These are phyloP conservation scores for Hippoglossus hippoglossus DNA, from an alignment of 2,797 vertebrate species.

Conservation along the genomic window DNA sequence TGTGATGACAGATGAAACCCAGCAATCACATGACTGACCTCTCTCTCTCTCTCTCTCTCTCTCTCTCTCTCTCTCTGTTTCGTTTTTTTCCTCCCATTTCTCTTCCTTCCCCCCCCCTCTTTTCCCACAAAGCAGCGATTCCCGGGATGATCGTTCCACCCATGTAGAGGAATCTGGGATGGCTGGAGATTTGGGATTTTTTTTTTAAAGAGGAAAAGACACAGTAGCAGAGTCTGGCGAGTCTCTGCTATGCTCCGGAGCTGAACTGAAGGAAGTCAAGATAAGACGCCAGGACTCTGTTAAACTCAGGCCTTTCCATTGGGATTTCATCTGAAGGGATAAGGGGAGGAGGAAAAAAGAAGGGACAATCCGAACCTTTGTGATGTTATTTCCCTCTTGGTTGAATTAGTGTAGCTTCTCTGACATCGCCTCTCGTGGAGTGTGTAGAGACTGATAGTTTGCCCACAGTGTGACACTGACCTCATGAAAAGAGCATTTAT, in stretches of 20 bases:
- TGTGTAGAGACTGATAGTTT: slow-evolving; percentile 75
- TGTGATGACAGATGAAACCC: slow-evolving; percentile 84
- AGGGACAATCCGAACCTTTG: slow-evolving; percentile 71
- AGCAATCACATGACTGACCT: slow-evolving; percentile 82
- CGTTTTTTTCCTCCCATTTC: slow-evolving; percentile 4
- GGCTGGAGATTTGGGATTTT: slow-evolving; percentile 73
- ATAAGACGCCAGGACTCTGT: slow-evolving; percentile 76
- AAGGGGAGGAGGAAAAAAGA: slow-evolving; percentile 57
- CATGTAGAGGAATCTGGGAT: slow-evolving; percentile 91
- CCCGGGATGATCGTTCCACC: slow-evolving; percentile 98
- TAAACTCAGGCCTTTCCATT: slow-evolving; percentile 97
- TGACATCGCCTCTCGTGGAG: slow-evolving; percentile 70
- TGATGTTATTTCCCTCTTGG: slow-evolving; percentile 76
- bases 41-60: slow-evolving; percentile 47
- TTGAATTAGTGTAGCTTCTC: slow-evolving; percentile 81
- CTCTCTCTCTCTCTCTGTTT: slow-evolving; percentile 33
- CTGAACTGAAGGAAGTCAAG: slow-evolving; percentile 81
- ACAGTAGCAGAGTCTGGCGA: slow-evolving; percentile 69
- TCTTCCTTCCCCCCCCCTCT: slow-evolving; percentile 54
- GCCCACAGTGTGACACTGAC: slow-evolving; percentile 80
- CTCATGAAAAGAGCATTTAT: slow-evolving; percentile 82
- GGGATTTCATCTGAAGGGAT: slow-evolving; percentile 90
- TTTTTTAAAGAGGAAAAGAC: slow-evolving; percentile 71
- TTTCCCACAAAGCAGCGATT: slow-evolving; percentile 90
- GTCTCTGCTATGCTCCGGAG: slow-evolving; percentile 80